These are phyloP conservation scores for Hydractinia echinata DNA, from an alignment of 30 jellyfish, hydroid and myxozoan species.

Conservation along the genomic window DNA sequence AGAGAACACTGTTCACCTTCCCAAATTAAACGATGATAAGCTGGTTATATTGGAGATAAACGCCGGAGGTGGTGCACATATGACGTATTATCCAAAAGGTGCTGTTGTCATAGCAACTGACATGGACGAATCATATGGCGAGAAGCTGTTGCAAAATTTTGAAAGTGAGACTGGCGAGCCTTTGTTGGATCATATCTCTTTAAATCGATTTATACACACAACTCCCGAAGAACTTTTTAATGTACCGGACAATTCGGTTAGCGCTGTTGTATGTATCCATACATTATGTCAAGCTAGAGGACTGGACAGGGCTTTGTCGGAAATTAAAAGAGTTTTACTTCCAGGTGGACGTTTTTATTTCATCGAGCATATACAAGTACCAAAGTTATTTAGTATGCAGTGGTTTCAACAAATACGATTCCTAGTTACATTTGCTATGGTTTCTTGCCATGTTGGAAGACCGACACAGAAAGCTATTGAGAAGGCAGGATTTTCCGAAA, in stretches of 20 bases:
- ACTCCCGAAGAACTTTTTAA: neutral
- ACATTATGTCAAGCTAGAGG: neutral
- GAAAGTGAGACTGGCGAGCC: neutral
- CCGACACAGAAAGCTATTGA: neutral
- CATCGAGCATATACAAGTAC: conserved; percentile 11
- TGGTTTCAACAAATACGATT: conserved; percentile 13
- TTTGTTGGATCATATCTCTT: neutral
- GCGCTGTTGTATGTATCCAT: conserved; percentile 15
- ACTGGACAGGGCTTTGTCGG: neutral
- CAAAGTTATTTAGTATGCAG: neutral
- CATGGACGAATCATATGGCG: conserved; percentile 4
- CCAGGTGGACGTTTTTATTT: conserved; percentile 26
- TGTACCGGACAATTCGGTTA: conserved; percentile 9
- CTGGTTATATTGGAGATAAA: conserved; percentile 7
- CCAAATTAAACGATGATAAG: conserved; percentile 13
- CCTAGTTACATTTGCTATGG: neutral
- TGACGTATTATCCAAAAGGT: conserved; percentile 9
- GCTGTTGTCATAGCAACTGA: conserved; percentile 7
- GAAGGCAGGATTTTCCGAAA: neutral
- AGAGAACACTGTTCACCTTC: neutral
- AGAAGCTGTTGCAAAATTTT: conserved; percentile 1
- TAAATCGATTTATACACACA: conserved; percentile 1
- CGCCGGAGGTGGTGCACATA: conserved; percentile 23
- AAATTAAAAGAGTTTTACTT: neutral
- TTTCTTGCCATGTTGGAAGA: conserved; percentile 2